Conservation (phyloP, 2,113 vertebrate species). For the Leuciscus idus region DNA sequence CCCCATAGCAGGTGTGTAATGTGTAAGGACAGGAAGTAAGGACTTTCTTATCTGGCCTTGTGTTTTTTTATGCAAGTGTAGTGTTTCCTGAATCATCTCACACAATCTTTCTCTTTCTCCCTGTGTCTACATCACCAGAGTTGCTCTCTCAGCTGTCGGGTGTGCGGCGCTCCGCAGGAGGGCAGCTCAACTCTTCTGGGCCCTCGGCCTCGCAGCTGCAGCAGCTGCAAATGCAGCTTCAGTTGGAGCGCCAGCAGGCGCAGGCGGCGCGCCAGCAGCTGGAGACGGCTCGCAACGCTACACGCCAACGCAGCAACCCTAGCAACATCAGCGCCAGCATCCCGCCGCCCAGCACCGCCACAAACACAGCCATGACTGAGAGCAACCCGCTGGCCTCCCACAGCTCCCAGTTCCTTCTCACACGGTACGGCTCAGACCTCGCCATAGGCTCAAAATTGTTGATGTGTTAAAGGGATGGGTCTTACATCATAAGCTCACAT, state of each 20-base stretch:
- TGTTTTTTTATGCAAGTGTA: neutral
- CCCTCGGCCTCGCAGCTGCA: slow-evolving; percentile 97
- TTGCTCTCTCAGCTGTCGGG: slow-evolving; percentile 97
- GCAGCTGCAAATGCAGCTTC: slow-evolving; percentile 99
- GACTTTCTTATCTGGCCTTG: neutral
- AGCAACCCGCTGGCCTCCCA: slow-evolving; percentile 87
- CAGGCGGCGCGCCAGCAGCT: slow-evolving; percentile 95
- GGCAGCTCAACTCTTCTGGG: slow-evolving; percentile 95
- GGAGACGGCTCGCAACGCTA: slow-evolving; percentile 92
- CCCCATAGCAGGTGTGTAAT: slow-evolving; percentile 95
- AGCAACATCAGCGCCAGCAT: slow-evolving; percentile 86
- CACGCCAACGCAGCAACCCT: slow-evolving; percentile 87
- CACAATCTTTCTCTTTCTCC: neutral
- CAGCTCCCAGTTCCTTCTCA: slow-evolving; percentile 95
- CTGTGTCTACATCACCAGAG: slow-evolving; percentile 75
- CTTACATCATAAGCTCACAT: no score
- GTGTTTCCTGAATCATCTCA: neutral
- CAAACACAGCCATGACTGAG: slow-evolving; percentile 84
- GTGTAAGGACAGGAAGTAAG: neutral
- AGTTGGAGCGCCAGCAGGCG: slow-evolving; percentile 94
- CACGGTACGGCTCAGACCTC: slow-evolving; percentile 79
- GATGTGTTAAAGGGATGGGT: neutral
- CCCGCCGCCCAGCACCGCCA: slow-evolving; percentile 83
- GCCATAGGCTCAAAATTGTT: neutral
- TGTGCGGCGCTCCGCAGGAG: slow-evolving; percentile 94